Conservation (phyloP, 2,888 invertebrate species). For the Hydraecia micacea region DNA sequence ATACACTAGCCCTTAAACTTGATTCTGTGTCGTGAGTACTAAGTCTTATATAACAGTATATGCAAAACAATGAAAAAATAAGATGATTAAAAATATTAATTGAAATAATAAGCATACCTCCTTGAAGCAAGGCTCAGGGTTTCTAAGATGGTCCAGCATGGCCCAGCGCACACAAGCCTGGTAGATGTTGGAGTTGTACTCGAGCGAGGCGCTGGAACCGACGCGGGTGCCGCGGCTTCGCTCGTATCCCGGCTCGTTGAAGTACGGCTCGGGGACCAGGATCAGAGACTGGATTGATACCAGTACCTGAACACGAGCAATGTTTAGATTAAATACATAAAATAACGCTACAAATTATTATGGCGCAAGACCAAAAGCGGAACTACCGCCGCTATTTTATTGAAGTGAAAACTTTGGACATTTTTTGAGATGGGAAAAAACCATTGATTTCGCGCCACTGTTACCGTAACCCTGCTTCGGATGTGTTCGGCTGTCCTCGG, state of each 20-base stretch:
- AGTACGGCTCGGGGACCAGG: conserved; percentile 97
- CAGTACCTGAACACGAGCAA: conserved; percentile 91
- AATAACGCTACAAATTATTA: not conserved
- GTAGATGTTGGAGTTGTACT: conserved; percentile 98
- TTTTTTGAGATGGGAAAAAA: no score
- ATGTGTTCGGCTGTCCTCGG: no score
- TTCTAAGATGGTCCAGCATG: conserved; percentile 97
- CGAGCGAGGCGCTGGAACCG: conserved; percentile 96
- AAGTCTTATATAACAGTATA: not conserved
- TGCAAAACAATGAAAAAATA: not conserved
- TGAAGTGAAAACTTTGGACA: no score
- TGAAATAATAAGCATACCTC: conserved; percentile 89
- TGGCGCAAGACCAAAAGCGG: not conserved
- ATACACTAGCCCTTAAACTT: not conserved
- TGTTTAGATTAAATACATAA: not conserved
- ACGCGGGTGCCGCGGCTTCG: conserved; percentile 96
- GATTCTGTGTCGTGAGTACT: not conserved
- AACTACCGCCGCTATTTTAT: not conserved
- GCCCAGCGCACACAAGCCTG: conserved; percentile 99
- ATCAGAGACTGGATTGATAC: conserved; percentile 98
- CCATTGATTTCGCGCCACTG: no score
- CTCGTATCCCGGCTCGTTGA: conserved; percentile 98
- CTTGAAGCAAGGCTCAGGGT: conserved; percentile 97
- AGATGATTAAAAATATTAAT: not conserved
- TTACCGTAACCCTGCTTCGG: no score